Base-by-base conservation (phyloP, 2,888 invertebrate genomes). In the Camponotus fellah region DNA sequence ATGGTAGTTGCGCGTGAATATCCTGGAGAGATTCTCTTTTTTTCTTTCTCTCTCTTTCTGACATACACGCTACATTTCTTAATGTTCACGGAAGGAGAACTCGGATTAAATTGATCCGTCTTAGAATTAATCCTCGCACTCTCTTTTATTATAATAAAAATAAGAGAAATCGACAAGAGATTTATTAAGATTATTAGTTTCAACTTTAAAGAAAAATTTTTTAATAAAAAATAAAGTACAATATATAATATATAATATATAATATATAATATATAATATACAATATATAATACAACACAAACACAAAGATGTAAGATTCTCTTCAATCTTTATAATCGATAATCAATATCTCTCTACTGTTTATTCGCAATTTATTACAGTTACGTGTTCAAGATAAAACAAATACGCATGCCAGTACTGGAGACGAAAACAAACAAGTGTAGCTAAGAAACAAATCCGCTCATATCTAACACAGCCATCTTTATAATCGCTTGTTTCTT, bases 21-120 rank as follows among this genome's bases (percentile, higher is more conserved):
- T 21, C 34, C 46, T 60, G 60, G 14, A 34, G 12, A 58, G 26
- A 72, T 46, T 71, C 46, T 58, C 43, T 71, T 53, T 77, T 10
- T 40, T 9, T 43, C 9, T 49, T n/a, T n/a, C 49, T 53, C n/a
- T 53, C 8, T 53, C 8, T 53, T n/a, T 53, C 17, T 53, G 60
- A 80, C 37, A 12, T 56, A 4, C 17, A 49, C 26, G 26, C 40
- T n/a, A 56, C 68, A 32, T 40, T 53, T 26, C 58, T 53, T 32
- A 34, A 76, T 46, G 40, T 53, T 56, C 66, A 69, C 72, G 69
- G 65, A 58, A 53, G 8, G n/a, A 56, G 69, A 71, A 69, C 75
- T 85, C 74, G 69, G 79, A 88, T 90, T 91, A 91, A 90, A 92
- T 91, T 89, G 86, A 90, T 86, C 86, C 65, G 83, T 75, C 84